Evolutionary conservation across 2,113 vertebrate genomes (phyloP), one percentile per base, ranked within the genome.

Genomic region (Pterocles orientalis): DNA sequence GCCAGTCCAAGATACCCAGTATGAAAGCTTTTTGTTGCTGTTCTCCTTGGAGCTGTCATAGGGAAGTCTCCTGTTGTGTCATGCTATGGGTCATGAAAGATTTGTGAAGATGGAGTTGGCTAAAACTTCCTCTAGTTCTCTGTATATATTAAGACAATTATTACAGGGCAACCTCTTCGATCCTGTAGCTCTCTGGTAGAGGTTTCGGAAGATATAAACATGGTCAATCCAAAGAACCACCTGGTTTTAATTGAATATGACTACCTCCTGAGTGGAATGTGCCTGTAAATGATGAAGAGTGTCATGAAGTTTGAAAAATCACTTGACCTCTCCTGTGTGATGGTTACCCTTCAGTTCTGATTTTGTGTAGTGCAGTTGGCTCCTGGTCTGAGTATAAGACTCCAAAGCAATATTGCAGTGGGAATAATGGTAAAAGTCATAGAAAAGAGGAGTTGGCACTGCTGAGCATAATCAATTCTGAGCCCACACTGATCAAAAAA

Each of bases 11-110:
- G 18, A 26, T 36, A 8, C 65, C 72, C 33, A 31, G 8, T 57
- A 50, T 9, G 4, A 73, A 48, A 5, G 1, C 0, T 6, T 25
- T 71, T 54, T 43, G 10, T 39, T 81, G 31, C 28, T 57, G 4
- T 68, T 51, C 28, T 60, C 25, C 36, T 58, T 81, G 43, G 29
- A 70, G 28, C 34, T 53, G 4, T 10, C 4, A 24, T 6, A 89
- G 17, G 17, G 50, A 64, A 62, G 34, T 20, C 20, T 75, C 23
- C 48, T 51, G 4, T 75, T 80, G 26, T 66, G 16, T 54, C n/a
- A 20, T 23, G 34, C 25, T 56, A 68, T 16, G n/a, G 26, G 21
- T 72, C 48, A 50, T 45, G 14, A 14, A 68, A 84, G 19, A 61
- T 45, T 19, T 50, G 10, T 79, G 36, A n/a, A n/a, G 5, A 34